Evolutionary conservation across 2,113 vertebrate species (phyloP).

Genomic region (Neotragus pygmaeus): DNA sequence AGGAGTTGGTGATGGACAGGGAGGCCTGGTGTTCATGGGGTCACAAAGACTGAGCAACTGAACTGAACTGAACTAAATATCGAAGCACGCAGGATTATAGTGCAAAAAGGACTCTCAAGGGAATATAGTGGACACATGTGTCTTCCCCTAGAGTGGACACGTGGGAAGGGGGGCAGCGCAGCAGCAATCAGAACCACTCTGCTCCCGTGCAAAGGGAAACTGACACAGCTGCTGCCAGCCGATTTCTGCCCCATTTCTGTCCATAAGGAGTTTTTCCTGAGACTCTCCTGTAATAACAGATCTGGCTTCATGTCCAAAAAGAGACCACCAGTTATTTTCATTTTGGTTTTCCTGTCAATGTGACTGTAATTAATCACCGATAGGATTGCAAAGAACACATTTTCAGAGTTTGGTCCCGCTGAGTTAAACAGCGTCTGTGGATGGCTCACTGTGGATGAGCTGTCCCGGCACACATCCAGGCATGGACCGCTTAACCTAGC

Average conservation of each 20-base stretch:
- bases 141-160: not conserved
- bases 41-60: too few relatives aligned
- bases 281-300: not conserved
- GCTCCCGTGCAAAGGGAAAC: not conserved
- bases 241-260: not conserved
- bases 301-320: not conserved
- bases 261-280: not conserved
- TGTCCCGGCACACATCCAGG: not conserved
- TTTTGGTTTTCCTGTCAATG: not conserved
- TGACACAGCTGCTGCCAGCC: not conserved
- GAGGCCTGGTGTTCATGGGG: too few relatives aligned
- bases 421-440: not conserved
- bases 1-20: too few relatives aligned
- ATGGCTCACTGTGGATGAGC: not conserved
- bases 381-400: not conserved
- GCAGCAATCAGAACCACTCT: not conserved
- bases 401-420: not conserved
- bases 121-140: not conserved
- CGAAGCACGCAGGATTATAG: not conserved
- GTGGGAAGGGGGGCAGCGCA: not conserved
- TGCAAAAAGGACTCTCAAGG: not conserved
- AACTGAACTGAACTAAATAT: not conserved
- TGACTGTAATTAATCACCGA: not conserved
- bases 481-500: rapidly evolving
- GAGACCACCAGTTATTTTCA: not conserved